Conservation (phyloP, 2,888 invertebrate genomes). For the Diadegma fenestrale region DNA sequence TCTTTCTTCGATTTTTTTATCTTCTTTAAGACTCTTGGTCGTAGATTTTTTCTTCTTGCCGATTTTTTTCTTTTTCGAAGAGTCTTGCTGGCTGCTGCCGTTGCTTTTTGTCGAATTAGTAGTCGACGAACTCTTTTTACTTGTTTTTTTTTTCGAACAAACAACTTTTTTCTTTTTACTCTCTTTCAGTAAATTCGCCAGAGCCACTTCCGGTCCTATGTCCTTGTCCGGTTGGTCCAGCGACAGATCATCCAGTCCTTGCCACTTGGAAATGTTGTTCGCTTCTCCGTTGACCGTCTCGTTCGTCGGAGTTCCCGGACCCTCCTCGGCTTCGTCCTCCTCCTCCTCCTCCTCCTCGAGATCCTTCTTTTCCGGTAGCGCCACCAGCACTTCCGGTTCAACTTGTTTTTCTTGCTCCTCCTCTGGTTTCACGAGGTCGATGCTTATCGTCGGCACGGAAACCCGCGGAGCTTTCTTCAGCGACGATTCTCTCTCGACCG, state of each 20-base stretch:
- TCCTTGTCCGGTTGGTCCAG: slow-evolving; percentile 75
- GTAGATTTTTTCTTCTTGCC: slow-evolving; percentile 79
- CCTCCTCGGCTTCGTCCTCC: slow-evolving; percentile 26
- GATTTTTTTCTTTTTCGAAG: slow-evolving; percentile 79
- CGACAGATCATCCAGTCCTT: slow-evolving; percentile 78
- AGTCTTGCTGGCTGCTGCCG: slow-evolving; percentile 74
- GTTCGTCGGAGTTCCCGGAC: slow-evolving; percentile 77
- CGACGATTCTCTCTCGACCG: slow-evolving; percentile 36
- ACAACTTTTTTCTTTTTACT: slow-evolving; percentile 52
- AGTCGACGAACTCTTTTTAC: slow-evolving; percentile 60
- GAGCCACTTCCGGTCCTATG: slow-evolving; percentile 70
- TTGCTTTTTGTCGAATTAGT: slow-evolving; percentile 68
- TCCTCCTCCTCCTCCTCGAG: slow-evolving; percentile 7
- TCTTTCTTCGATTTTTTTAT: slow-evolving; percentile 73
- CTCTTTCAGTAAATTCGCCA: slow-evolving; percentile 63
- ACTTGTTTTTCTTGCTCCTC: slow-evolving; percentile 18
- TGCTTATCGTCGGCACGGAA: slow-evolving; percentile 73
- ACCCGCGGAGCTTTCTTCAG: slow-evolving; percentile 27
- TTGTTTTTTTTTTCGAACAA: slow-evolving; percentile 50
- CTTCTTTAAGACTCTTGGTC: slow-evolving; percentile 82
- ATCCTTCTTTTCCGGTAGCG: slow-evolving; percentile 8
- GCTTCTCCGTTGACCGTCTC: slow-evolving; percentile 74
- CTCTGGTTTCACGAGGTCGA: slow-evolving; percentile 58
- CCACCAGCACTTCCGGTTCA: slow-evolving; percentile 8
- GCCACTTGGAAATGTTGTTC: slow-evolving; percentile 79